Conservation (phyloP, 2,113 vertebrate genomes). For the Pardalotus punctatus region DNA sequence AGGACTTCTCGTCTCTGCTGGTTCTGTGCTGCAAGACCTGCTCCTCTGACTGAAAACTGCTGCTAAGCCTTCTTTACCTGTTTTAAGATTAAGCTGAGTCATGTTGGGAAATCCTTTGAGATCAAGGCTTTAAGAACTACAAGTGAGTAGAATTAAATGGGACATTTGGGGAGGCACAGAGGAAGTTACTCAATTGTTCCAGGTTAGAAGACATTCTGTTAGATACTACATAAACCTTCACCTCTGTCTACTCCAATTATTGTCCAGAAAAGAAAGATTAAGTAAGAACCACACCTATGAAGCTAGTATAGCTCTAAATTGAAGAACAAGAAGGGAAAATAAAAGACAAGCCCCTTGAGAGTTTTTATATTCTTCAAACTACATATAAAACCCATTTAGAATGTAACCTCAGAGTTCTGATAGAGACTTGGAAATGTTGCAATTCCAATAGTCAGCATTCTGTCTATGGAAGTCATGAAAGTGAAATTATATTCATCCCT, state of each 20-base stretch:
- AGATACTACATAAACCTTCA: background rate
- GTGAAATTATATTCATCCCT: background rate
- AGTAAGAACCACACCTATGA: background rate
- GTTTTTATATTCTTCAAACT: background rate
- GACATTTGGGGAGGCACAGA: background rate
- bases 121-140: background rate
- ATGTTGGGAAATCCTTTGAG: background rate
- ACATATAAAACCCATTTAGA: background rate
- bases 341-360: background rate
- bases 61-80: background rate
- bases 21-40: background rate
- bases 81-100: background rate
- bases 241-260: background rate
- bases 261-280: background rate
- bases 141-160: constrained; percentile 4
- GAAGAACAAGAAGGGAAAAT: background rate
- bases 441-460: background rate
- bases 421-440: background rate
- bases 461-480: background rate
- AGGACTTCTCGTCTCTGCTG: background rate
- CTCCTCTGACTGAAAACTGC: background rate
- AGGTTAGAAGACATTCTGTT: background rate
- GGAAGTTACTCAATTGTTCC: background rate
- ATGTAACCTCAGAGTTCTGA: background rate
- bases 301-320: background rate